Conservation (phyloP, 2,113 vertebrate genomes). For the Terrapene triunguis region DNA sequence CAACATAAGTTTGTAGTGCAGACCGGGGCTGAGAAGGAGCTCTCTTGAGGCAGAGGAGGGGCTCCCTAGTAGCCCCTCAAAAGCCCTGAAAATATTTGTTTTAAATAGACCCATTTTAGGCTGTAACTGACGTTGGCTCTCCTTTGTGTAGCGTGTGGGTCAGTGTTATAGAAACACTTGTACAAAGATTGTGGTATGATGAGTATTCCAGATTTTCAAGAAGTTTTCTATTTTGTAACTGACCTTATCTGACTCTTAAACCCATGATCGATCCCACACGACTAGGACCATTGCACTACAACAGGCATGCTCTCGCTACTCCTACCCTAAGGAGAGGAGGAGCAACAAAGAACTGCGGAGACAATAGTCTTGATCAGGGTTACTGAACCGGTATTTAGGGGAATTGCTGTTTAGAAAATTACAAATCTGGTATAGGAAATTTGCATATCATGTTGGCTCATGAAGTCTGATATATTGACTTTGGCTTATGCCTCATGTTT, state of each 20-base stretch:
- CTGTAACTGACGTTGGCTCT: neutral
- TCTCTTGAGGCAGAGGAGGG: neutral
- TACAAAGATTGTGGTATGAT: neutral
- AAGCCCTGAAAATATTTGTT: neutral
- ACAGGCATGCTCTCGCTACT: neutral
- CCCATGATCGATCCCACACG: neutral
- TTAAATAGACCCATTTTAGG: neutral
- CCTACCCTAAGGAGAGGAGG: neutral
- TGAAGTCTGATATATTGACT: neutral
- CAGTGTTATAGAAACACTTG: neutral
- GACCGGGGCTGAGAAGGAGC: neutral
- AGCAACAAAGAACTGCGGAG: neutral
- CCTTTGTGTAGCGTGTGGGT: neutral
- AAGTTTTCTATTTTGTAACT: neutral
- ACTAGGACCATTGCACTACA: neutral
- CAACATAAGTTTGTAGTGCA: neutral
- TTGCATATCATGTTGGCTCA: neutral
- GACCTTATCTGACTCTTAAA: neutral
- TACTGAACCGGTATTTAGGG: neutral
- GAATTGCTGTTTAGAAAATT: constrained; percentile 46
- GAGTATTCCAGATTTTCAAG: neutral
- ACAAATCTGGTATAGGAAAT: constrained; percentile 41
- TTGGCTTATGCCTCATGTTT: neutral
- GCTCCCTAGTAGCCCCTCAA: neutral
- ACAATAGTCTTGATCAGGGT: neutral